phyloP scores from a whole-genome alignment of 2,888 invertebrate genomes.

The Hirtodrosophila duncani region DNA sequence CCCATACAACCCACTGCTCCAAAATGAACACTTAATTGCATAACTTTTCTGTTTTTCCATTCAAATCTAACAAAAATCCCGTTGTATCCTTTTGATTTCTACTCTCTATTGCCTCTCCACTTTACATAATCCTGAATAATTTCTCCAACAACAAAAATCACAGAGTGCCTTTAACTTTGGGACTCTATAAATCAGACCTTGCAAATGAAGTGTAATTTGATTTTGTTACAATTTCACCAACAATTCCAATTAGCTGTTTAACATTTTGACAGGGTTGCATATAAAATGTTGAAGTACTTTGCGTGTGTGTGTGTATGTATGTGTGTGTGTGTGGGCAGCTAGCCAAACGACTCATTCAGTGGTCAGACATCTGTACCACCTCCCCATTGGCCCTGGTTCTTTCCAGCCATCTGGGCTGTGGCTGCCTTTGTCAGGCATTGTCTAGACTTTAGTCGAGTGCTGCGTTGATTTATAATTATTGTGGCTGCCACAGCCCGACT shows the following conservation, averaged over 20 bases:
- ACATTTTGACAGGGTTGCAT: constrained; percentile 40
- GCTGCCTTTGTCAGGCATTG: constrained; percentile 63
- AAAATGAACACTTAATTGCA: too few relatives aligned
- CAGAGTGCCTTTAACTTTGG: background rate
- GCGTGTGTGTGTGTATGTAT: constrained; percentile 34
- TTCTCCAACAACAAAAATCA: too few relatives aligned
- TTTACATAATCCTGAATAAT: too few relatives aligned
- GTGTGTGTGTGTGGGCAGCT: constrained; percentile 44
- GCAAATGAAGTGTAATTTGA: constrained; percentile 8
- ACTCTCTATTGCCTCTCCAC: too few relatives aligned
- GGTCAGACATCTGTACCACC: constrained; percentile 22
- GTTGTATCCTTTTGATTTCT: too few relatives aligned
- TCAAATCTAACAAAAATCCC: too few relatives aligned
- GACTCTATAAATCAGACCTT: constrained; percentile 7
- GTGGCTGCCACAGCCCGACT: constrained; percentile 32
- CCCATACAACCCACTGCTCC: too few relatives aligned
- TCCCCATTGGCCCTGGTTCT: constrained; percentile 18
- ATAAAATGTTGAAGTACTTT: constrained; percentile 19
- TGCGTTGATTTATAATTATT: constrained; percentile 67
- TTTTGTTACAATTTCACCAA: constrained; percentile 25
- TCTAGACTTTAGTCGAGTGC: constrained; percentile 62
- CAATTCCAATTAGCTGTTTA: constrained; percentile 56
- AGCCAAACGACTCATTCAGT: constrained; percentile 39
- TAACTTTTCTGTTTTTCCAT: too few relatives aligned
- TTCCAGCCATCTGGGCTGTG: too few relatives aligned